Evolutionary conservation across 1,140 invertebrate species (phyloP).

Genomic region (Zaprionus taronus): DNA sequence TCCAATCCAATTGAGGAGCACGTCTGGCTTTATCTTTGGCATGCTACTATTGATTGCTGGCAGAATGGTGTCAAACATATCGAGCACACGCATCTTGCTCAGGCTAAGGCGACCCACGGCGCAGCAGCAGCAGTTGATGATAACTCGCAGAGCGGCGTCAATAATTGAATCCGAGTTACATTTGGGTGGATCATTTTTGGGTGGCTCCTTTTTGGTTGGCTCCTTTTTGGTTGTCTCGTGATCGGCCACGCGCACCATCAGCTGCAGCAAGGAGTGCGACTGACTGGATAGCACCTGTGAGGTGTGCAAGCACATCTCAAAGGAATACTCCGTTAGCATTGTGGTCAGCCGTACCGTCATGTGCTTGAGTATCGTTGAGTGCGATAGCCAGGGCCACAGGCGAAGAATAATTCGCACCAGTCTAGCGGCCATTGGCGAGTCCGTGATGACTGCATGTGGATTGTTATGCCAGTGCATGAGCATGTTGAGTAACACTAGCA

Average conservation of each 20-base stretch:
- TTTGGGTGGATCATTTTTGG: too few species aligned
- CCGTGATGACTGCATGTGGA: constrained; percentile 42
- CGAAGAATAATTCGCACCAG: constrained; percentile 47
- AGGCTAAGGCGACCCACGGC: constrained; percentile 65
- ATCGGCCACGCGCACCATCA: constrained; percentile 62
- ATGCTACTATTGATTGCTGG: constrained; percentile 19
- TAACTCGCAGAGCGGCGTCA: constrained; percentile 53
- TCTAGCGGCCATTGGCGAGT: constrained; percentile 32
- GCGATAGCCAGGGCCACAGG: constrained; percentile 74
- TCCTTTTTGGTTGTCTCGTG: constrained; percentile 71
- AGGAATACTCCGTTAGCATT: constrained; percentile 69
- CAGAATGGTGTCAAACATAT: constrained; percentile 78
- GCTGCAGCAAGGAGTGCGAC: constrained; percentile 68
- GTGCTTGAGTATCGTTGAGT: constrained; percentile 61
- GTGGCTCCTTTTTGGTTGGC: constrained; percentile 59
- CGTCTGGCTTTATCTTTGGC: constrained; percentile 80
- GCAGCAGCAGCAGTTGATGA: constrained; percentile 74
- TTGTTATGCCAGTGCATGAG: constrained; percentile 66
- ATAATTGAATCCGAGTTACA: constrained; percentile 30
- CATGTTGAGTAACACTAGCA: constrained; percentile 64
- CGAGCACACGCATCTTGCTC: constrained; percentile 78
- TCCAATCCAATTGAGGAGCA: constrained; percentile 84
- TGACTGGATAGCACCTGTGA: constrained; percentile 39
- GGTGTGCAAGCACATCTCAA: constrained; percentile 69
- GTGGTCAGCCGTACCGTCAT: constrained; percentile 52